Evolutionary conservation across 2,797 vertebrate species (phyloP).

Genomic region (Pseudochaenichthys georgianus): DNA sequence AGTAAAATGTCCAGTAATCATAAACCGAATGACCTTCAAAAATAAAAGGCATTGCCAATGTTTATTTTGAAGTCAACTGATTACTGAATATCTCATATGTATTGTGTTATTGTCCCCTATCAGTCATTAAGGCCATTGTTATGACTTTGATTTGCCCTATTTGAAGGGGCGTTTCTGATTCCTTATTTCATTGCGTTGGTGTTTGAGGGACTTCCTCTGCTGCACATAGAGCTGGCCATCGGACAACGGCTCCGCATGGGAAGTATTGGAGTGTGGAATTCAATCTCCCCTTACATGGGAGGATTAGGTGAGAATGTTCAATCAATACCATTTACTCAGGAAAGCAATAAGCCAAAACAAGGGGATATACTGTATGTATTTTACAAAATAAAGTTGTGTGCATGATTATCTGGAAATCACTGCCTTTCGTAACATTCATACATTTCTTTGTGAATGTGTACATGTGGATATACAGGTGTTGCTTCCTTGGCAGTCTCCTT

Average conservation of each 20-base stretch:
- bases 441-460: background rate
- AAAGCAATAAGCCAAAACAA: background rate
- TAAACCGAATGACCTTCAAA: conserved; percentile 38
- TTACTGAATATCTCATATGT: background rate
- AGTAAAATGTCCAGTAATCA: conserved; percentile 13
- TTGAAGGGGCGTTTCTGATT: conserved; percentile 89
- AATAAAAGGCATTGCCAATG: background rate
- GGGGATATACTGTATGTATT: background rate
- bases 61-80: background rate
- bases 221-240: conserved; percentile 88
- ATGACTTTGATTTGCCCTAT: conserved; percentile 16
- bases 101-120: background rate
- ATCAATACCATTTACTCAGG: background rate
- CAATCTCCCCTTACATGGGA: conserved; percentile 86
- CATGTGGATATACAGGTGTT: conserved; percentile 75
- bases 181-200: conserved; percentile 87
- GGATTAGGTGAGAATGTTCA: conserved; percentile 81
- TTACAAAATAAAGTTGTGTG: background rate
- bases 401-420: background rate
- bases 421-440: background rate
- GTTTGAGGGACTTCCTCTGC: conserved; percentile 88
- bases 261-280: conserved; percentile 86
- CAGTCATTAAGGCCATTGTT: background rate
- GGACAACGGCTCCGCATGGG: conserved; percentile 88
- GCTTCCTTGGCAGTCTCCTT: conserved; percentile 81